Base-by-base conservation (phyloP, 2,888 invertebrate genomes). In the Volucella zonaria region DNA sequence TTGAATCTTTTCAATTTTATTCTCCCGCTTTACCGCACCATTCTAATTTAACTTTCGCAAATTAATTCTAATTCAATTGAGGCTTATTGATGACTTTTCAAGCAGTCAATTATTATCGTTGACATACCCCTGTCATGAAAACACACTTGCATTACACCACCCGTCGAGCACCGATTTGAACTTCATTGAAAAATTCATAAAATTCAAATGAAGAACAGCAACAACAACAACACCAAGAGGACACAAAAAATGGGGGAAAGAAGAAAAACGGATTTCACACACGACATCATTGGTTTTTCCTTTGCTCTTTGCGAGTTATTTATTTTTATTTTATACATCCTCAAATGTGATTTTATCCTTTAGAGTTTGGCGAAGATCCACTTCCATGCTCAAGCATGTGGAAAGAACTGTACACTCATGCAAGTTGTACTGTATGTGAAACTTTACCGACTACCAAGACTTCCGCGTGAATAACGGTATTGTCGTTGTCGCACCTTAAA, bases 11-110 rank as follows among this genome's bases (percentile, higher is more conserved):
- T 15, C 40, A 59, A 70, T 49, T 31, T 54, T 8, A 54, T 52
- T 45, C 43, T 62, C 1, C 47, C 8, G 1, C 45, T 23, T 52
- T 11, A 23, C 14, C 45, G 23, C 40, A 31, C 6, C 31, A 2
- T 45, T 45, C 59, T 70, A 71, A 64, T 81, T 75, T 81, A 81
- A 42, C 62, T 71, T 59, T 40, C 43, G 71, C 43, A 73, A 82
- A 77, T 82, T 61, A 73, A 67, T 77, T 77, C 77, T 66, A 67
- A 77, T 77, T 73, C 77, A 77, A 82, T 82, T 82, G 76, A 68
- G 61, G 59, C 68, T 76, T 68, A 76, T 76, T 77, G 82, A 82
- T 77, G 77, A 82, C 71, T 73, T 76, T 73, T 61, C 73, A 47
- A 73, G 40, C 77, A 62, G 77, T 73, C 76, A 77, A 77, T 77